Evolutionary conservation across 2,888 invertebrate genomes (phyloP), one percentile per base, ranked within the genome.

Genomic region (Podotricha telesiphe): DNA sequence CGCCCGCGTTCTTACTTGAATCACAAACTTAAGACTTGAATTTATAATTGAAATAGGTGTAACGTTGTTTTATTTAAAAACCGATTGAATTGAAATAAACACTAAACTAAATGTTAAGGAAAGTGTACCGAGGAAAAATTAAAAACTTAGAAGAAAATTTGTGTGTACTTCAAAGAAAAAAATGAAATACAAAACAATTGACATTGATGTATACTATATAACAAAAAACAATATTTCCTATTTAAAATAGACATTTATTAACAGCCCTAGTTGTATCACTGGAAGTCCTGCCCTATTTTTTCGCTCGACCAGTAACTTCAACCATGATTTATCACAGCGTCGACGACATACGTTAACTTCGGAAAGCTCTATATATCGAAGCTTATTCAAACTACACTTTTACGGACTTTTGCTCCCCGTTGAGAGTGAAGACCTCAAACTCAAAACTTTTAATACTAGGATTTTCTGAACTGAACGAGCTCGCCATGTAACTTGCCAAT

Each of bases 331-430:
- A 70, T 70, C 58, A 59, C 63, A 51, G 45, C 48, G 67, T 67
- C 63, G 66, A 20, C 70, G 51, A 63, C 67, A 48, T 59, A 58
- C 51, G 70, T 40, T 51, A 15, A 40, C 50, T 70, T 19, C 28
- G 51, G 42, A 51, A 50, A 34, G 51, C 63, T 67, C 67, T 45
- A 64, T 61, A 65, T 56, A 50, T 61, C 22, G 47, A 51, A 40
- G 67, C 55, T 70, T 67, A 63, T 70, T 70, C 62, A 64, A 66
- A 66, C 61, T 55, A 65, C 61, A 55, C 59, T 62, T 62, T 50
- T 22, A 48, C 47, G 55, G 65, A 45, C 15, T 68, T 48, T 55
- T 40, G 34, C 62, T 37, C 50, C 66, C 50, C 40, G 66, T 53
- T 34, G 42, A 53, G 42, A 48, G 10, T 61, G 45, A 50, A 53